A percentile compares a stretch with the other conserved stretches of the same genome.
These are phyloP conservation scores for Sarcophaga bullata DNA, from an alignment of 1,140 invertebrate genomes.

Conservation along the genomic window DNA sequence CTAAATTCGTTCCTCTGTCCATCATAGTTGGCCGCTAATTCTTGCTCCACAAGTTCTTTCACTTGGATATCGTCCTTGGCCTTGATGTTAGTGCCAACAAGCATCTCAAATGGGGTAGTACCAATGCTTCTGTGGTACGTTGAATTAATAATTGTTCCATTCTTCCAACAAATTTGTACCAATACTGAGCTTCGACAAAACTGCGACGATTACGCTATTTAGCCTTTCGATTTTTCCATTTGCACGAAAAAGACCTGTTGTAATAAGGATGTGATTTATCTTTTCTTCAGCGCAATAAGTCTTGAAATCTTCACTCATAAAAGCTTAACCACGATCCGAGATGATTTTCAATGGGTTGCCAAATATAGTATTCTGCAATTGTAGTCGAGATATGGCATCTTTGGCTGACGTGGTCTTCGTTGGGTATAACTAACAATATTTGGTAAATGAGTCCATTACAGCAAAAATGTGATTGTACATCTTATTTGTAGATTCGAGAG, in stretches of 20 bases:
- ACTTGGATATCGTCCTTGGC: conserved; percentile 12
- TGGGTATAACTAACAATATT: conserved; percentile 33
- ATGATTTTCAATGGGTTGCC: conserved; percentile 50
- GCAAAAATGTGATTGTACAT: conserved; percentile 14
- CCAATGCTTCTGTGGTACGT: not conserved
- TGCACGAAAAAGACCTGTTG: conserved; percentile 50
- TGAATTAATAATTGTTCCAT: conserved; percentile 39
- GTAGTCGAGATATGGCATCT: conserved; percentile 49
- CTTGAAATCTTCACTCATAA: conserved; percentile 56
- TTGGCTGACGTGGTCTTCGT: conserved; percentile 54
- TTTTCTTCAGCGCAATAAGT: conserved; percentile 48
- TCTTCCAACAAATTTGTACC: conserved; percentile 27
- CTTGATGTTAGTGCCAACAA: conserved; percentile 35
- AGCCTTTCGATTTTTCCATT: no score
- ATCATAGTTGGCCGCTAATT: conserved; percentile 47
- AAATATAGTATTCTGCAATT: conserved; percentile 60
- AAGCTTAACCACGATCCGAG: conserved; percentile 52
- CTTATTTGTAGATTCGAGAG: no score
- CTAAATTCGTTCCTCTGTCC: conserved; percentile 31
- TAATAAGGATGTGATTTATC: conserved; percentile 46
- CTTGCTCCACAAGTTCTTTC: conserved; percentile 43
- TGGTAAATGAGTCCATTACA: not conserved
- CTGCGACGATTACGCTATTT: conserved; percentile 53
- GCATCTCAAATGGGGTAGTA: conserved; percentile 36
- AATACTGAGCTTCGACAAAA: conserved; percentile 52